Conservation (phyloP, 2,797 vertebrate species). For the Anguilla obscura region DNA sequence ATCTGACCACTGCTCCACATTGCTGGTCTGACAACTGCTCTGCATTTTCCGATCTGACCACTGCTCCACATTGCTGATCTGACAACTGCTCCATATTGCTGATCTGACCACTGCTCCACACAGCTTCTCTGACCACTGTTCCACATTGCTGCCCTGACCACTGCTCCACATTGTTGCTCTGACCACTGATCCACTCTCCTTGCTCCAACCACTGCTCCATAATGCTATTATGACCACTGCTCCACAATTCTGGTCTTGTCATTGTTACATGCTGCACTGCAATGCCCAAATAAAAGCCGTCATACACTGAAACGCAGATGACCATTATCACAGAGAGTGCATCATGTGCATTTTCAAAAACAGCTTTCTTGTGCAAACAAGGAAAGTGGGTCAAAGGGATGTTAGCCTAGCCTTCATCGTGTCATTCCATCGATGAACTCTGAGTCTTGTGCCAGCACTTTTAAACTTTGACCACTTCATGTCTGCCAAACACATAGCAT, state of each 20-base stretch:
- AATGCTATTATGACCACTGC: background rate
- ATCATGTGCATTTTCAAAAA: background rate
- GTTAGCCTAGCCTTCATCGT: background rate
- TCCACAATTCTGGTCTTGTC: background rate
- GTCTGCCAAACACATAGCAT: background rate
- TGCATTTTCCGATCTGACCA: too few relatives aligned
- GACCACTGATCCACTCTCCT: too few relatives aligned
- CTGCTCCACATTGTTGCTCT: too few relatives aligned
- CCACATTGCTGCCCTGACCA: too few relatives aligned
- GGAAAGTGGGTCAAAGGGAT: background rate
- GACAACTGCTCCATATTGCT: too few relatives aligned
- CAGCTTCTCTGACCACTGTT: too few relatives aligned
- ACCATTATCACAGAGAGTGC: background rate
- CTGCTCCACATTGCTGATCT: too few relatives aligned
- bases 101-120: too few relatives aligned
- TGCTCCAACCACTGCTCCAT: background rate
- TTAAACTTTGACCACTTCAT: constrained; percentile 10
- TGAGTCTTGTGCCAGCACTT: background rate
- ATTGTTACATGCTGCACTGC: background rate
- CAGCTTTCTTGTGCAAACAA: constrained; percentile 7
- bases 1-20: too few relatives aligned
- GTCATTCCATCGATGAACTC: background rate
- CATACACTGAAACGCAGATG: background rate
- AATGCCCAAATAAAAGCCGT: background rate
- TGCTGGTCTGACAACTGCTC: too few relatives aligned